phyloP scores from a whole-genome alignment of 2,113 vertebrate genomes.

The Callithrix jacchus region DNA sequence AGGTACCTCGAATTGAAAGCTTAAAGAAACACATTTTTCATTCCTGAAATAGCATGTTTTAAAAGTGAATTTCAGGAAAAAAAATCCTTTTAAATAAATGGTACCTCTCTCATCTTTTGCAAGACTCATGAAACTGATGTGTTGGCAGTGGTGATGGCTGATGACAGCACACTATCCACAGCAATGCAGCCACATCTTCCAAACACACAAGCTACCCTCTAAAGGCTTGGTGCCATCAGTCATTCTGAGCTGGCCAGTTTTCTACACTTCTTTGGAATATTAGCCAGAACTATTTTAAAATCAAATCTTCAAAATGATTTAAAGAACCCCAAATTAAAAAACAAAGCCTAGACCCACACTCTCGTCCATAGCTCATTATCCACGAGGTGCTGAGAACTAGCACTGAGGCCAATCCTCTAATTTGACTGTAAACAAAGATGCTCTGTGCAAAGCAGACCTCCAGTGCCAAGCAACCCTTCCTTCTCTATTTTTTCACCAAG shows the following conservation, averaged over 20 bases:
- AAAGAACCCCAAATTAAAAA: slow-evolving; percentile 13
- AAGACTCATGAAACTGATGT: neutral
- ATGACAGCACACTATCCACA: accelerated
- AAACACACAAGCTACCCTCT: neutral
- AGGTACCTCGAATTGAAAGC: neutral
- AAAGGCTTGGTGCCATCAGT: neutral
- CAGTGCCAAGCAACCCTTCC: neutral
- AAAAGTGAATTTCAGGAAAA: neutral
- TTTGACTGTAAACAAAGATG: neutral
- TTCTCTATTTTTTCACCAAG: neutral
- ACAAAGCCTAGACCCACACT: neutral
- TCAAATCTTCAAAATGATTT: neutral
- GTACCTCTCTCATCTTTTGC: neutral
- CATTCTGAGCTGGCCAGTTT: neutral
- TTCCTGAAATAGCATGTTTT: neutral
- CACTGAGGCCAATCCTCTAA: neutral
- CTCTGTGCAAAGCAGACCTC: neutral
- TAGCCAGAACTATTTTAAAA: neutral
- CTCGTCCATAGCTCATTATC: neutral
- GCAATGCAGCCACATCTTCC: neutral
- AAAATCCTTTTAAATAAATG: neutral
- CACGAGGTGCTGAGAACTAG: neutral
- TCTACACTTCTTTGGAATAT: neutral
- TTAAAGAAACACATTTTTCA: neutral
- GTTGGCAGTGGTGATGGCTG: neutral